phyloP scores from a whole-genome alignment of 2,113 vertebrate genomes.

The Gymnarchus niloticus region DNA sequence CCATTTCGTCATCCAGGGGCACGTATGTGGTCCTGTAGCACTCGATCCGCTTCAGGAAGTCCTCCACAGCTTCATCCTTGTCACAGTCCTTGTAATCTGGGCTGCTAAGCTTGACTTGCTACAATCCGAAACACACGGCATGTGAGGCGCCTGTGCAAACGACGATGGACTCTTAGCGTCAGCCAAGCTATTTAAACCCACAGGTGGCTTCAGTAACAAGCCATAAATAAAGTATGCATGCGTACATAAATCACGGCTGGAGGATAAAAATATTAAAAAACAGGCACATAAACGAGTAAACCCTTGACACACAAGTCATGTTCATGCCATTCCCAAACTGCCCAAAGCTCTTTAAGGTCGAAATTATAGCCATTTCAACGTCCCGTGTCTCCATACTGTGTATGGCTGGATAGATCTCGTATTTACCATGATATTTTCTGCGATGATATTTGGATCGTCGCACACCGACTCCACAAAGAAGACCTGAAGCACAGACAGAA shows the following conservation, averaged over 20 bases:
- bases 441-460: conserved; percentile 77
- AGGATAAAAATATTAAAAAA: not conserved
- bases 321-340: not conserved
- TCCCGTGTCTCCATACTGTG: too few species aligned
- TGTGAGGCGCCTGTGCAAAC: not conserved
- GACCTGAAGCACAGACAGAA: conserved; percentile 51
- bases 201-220: not conserved
- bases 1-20: conserved; percentile 73
- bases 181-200: not conserved
- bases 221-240: not conserved
- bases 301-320: not conserved
- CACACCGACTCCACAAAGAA: conserved; percentile 87
- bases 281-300: not conserved
- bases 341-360: not conserved
- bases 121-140: not conserved
- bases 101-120: conserved; percentile 89
- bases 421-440: conserved; percentile 75
- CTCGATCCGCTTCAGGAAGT: conserved; percentile 82
- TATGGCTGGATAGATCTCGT: not conserved
- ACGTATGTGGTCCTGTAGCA: conserved; percentile 80
- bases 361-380: too few species aligned
- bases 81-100: conserved; percentile 77
- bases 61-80: conserved; percentile 74
- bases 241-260: not conserved
- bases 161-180: not conserved